Percentiles rank a stretch among this genome's conserved stretches.
Evolutionary conservation across 2,797 vertebrate genomes (phyloP).

Genomic region (Tangara arthus): DNA sequence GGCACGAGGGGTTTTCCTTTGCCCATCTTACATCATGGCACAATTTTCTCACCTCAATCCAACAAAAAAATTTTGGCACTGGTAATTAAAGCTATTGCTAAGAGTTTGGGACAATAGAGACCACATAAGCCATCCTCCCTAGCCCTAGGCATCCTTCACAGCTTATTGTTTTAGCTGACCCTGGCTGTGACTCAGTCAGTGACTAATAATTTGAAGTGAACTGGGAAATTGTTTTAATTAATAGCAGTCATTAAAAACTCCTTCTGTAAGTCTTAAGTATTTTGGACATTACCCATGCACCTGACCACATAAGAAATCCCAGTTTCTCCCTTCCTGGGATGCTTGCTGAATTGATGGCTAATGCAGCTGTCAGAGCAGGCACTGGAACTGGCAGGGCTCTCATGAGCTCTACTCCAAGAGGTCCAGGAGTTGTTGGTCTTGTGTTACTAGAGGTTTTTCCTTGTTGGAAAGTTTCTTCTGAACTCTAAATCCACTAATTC

Average conservation of each 20-base stretch:
- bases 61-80: neutral
- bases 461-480: neutral
- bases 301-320: neutral
- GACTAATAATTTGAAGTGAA: slow-evolving; percentile 14
- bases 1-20: neutral
- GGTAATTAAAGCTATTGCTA: neutral
- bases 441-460: neutral
- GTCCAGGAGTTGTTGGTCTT: neutral
- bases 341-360: neutral
- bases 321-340: neutral
- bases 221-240: neutral
- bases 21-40: neutral
- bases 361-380: neutral
- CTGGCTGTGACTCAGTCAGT: neutral
- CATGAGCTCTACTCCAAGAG: neutral
- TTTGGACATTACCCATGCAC: neutral
- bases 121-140: neutral
- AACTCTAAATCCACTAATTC: neutral
- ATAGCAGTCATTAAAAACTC: neutral
- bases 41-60: neutral
- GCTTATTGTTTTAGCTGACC: neutral
- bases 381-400: neutral
- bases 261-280: neutral
- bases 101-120: neutral
- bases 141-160: neutral